These are phyloP conservation scores for Columbina picui DNA, from an alignment of 2,113 vertebrate genomes.

Conservation along the genomic window DNA sequence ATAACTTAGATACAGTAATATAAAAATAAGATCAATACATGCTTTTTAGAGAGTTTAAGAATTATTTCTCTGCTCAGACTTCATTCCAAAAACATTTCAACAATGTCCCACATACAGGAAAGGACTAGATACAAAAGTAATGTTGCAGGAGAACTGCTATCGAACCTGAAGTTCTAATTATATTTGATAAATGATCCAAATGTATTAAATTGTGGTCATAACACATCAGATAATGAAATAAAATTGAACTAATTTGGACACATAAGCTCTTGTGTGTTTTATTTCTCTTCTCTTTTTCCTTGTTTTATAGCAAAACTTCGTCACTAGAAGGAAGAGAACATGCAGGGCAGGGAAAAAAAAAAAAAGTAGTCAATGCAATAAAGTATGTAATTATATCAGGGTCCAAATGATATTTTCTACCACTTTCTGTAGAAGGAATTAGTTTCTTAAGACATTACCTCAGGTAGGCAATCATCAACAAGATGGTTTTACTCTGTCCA, in stretches of 20 bases:
- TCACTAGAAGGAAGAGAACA: neutral
- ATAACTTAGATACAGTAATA: neutral
- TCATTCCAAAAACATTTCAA: neutral
- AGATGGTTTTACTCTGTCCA: neutral
- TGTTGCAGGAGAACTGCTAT: constrained; percentile 2
- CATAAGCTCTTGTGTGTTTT: neutral
- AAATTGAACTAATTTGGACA: neutral
- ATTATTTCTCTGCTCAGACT: neutral
- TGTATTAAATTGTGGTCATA: neutral
- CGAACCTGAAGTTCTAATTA: neutral
- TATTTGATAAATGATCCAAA: constrained; percentile 26
- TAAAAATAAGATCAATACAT: neutral
- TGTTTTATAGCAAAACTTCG: neutral
- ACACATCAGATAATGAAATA: neutral
- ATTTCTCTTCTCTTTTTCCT: neutral
- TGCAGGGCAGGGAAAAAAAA: neutral
- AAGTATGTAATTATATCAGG: neutral
- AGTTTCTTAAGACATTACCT: neutral
- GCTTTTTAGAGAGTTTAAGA: neutral
- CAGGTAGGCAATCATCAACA: neutral
- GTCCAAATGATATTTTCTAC: neutral
- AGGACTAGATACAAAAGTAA: neutral
- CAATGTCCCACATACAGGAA: neutral
- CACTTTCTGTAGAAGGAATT: neutral
- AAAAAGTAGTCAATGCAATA: neutral